Evolutionary conservation across 1,140 invertebrate genomes (phyloP).

Genomic region (Drosophila ananassae): DNA sequence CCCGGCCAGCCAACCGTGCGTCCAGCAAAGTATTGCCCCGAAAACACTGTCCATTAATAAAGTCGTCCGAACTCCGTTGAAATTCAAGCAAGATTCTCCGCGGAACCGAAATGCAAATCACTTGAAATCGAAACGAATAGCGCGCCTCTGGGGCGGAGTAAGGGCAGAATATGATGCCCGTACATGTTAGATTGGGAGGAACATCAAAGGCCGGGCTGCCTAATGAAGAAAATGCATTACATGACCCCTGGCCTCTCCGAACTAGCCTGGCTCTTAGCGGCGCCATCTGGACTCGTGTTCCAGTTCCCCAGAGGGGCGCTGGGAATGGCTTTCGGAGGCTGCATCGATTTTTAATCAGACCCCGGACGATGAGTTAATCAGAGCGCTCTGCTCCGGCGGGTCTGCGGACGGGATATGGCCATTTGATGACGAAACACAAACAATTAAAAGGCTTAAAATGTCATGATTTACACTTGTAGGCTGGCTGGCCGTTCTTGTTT

Average conservation of each 20-base stretch:
- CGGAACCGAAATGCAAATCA: slow-evolving; percentile 65
- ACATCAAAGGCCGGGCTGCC: slow-evolving; percentile 65
- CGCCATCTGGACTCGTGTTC: slow-evolving; percentile 36
- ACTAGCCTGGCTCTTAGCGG: slow-evolving; percentile 37
- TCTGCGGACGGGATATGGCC: slow-evolving; percentile 53
- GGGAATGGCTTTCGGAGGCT: slow-evolving; percentile 71
- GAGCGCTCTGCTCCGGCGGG: slow-evolving; percentile 37
- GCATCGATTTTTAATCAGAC: slow-evolving; percentile 16
- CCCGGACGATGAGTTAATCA: slow-evolving; percentile 46
- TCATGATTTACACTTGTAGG: slow-evolving; percentile 74
- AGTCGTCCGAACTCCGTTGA: background rate
- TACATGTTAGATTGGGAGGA: slow-evolving; percentile 23
- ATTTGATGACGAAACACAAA: slow-evolving; percentile 52
- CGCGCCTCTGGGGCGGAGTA: background rate
- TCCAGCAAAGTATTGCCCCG: no score
- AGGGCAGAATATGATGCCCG: background rate
- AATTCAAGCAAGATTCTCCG: background rate
- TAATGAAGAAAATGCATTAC: slow-evolving; percentile 74
- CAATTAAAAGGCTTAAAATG: slow-evolving; percentile 79
- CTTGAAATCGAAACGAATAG: slow-evolving; percentile 44
- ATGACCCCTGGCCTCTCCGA: slow-evolving; percentile 56
- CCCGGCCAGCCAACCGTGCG: no score
- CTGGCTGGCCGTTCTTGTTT: slow-evolving; percentile 20
- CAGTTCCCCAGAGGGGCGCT: background rate
- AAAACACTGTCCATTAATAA: no score